Conservation (phyloP, 2,797 vertebrate genomes). For the Neosilurus hyrtlii region DNA sequence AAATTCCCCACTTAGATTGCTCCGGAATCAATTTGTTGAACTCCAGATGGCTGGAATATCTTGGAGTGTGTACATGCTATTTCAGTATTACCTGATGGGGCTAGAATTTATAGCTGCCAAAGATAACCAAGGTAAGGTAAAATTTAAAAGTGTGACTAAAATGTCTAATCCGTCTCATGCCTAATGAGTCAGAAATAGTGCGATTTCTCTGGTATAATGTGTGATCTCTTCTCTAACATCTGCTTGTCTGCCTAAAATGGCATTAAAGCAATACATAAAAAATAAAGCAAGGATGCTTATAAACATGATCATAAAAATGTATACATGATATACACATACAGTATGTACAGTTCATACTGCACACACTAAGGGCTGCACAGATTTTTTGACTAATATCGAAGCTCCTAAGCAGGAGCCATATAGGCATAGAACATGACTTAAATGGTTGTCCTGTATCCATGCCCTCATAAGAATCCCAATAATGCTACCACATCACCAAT, state of each 20-base stretch:
- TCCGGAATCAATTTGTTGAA: conserved; percentile 4
- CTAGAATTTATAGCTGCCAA: conserved; percentile 3
- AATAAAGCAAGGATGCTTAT: background rate
- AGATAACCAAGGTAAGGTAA: background rate
- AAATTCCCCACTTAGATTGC: background rate
- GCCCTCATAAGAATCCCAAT: too few species aligned
- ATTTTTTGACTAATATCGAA: background rate
- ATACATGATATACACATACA: background rate
- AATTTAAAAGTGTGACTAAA: background rate
- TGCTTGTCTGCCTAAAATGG: background rate
- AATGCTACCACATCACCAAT: too few species aligned
- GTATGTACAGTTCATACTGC: background rate
- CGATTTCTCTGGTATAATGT: background rate
- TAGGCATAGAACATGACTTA: too few species aligned
- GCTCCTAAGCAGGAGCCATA: too few species aligned
- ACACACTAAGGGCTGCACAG: background rate
- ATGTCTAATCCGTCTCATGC: background rate
- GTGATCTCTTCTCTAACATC: background rate
- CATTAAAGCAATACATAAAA: background rate
- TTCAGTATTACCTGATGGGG: background rate
- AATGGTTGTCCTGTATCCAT: too few species aligned
- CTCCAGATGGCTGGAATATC: background rate
- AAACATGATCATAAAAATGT: background rate
- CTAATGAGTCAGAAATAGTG: background rate
- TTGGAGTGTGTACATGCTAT: background rate